Base-by-base conservation (phyloP, 2,113 vertebrate genomes). In the Misgurnus anguillicaudatus region DNA sequence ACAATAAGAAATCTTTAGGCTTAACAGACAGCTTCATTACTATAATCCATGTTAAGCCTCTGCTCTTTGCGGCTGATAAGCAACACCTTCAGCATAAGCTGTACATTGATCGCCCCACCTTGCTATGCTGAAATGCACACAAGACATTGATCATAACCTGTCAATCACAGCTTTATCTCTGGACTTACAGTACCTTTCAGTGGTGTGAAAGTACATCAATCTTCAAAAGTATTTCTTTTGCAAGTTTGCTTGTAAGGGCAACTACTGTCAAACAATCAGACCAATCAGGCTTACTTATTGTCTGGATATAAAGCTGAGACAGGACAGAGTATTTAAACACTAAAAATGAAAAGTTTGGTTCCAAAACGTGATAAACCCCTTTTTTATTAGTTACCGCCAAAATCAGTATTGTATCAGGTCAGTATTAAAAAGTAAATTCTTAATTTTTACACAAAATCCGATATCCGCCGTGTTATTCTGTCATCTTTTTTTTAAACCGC, bases 11-110 rank as follows among this genome's bases (percentile, higher is more conserved):
- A 87, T 89, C 87, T 81, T 66, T 75, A 87, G 82, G 84, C 80
- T 89, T 90, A 90, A 90, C 88, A 88, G 80, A 72, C 83, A 87
- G 80, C 24, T 88, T 92, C 89, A 92, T 92, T 91, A 91, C 75
- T 88, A 90, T 86, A 87, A 87, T 84, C 90, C 88, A 89, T 85
- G 86, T 86, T 82, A 86, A 87, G 88, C 87, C 82, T 55, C 85
- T 86, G 86, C 82, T 87, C 87, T 89, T 70, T 87, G 4, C 80
- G 76, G 81, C 86, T 86, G 87, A 92, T 90, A 91, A 90, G 85
- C 91, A 89, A 91, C 87, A 91, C 90, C 48, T 90, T 89, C 89
- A 83, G 87, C 84, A 87, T 84, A 83, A 89, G 74, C 86, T 87
- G 85, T 88, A 87, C 89, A 86, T 83, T 89, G 84, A 85, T 87